Conservation (phyloP, 2,113 vertebrate species). For the Thomomys bottae region DNA sequence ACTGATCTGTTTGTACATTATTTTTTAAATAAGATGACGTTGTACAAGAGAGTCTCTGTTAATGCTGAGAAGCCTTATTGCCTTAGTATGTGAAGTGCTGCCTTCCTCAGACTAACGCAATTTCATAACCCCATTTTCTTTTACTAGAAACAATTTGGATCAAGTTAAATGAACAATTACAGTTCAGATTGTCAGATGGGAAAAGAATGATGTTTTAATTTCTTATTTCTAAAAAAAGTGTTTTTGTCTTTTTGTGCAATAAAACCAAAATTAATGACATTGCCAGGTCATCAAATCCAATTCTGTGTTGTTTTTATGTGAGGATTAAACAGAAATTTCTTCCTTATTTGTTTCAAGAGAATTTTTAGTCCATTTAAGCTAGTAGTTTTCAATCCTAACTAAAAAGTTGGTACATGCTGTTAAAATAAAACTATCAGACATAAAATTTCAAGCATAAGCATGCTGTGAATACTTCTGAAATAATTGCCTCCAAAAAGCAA, state of each 20-base stretch:
- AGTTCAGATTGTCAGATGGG: constrained; percentile 9
- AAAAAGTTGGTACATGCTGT: not conserved
- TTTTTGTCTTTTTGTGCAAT: constrained; percentile 34
- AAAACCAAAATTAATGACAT: constrained; percentile 19
- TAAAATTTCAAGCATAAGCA: not conserved
- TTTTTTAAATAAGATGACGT: constrained; percentile 12
- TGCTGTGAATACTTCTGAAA: not conserved
- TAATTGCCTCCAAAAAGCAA: not conserved
- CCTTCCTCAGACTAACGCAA: not conserved
- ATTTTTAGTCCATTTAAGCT: not conserved
- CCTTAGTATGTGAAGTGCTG: not conserved
- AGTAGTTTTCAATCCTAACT: not conserved
- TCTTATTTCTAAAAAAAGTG: not conserved
- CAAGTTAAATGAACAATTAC: not conserved
- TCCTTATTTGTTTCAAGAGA: constrained; percentile 1
- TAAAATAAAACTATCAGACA: constrained; percentile 19
- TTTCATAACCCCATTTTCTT: not conserved
- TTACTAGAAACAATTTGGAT: not conserved
- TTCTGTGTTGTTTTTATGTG: not conserved
- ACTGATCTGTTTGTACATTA: not conserved
- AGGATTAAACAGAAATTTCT: not conserved
- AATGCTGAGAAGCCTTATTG: not conserved
- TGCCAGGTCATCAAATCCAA: constrained; percentile 18
- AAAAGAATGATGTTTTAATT: not conserved
- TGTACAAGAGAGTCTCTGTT: not conserved